phyloP scores from a whole-genome alignment of 2,113 vertebrate genomes.

The Ophiodon elongatus region DNA sequence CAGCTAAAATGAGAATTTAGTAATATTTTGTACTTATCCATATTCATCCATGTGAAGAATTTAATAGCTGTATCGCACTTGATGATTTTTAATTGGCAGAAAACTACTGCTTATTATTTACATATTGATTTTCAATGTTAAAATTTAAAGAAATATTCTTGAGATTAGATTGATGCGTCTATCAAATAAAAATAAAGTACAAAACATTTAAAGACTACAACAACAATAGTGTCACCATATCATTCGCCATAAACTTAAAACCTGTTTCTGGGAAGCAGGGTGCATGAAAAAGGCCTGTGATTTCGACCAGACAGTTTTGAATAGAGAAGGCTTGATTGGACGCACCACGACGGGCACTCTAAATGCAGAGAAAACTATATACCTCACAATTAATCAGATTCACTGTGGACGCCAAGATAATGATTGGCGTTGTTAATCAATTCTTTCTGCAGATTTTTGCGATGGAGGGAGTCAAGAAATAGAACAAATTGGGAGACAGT shows the following conservation, averaged over 20 bases:
- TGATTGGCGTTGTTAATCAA: neutral
- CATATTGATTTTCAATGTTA: neutral
- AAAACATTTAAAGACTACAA: neutral
- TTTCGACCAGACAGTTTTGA: neutral
- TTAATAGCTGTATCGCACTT: neutral
- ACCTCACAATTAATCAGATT: neutral
- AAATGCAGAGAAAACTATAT: neutral
- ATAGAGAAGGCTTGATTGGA: neutral
- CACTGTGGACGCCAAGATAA: neutral
- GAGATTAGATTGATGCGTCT: neutral
- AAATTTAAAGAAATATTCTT: neutral
- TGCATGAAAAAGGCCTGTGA: neutral
- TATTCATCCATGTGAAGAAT: neutral
- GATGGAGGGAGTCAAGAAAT: neutral
- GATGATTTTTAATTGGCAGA: neutral
- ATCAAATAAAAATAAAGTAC: neutral
- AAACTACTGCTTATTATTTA: neutral
- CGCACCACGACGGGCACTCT: neutral
- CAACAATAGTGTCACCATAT: neutral
- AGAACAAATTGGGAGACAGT: neutral
- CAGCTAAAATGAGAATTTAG: neutral
- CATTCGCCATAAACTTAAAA: neutral
- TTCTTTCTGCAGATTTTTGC: slow-evolving; percentile 2
- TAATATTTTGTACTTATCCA: neutral
- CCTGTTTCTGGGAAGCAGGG: neutral